Base-by-base conservation (phyloP, 2,797 vertebrate species). In the Aeoliscus strigatus region DNA sequence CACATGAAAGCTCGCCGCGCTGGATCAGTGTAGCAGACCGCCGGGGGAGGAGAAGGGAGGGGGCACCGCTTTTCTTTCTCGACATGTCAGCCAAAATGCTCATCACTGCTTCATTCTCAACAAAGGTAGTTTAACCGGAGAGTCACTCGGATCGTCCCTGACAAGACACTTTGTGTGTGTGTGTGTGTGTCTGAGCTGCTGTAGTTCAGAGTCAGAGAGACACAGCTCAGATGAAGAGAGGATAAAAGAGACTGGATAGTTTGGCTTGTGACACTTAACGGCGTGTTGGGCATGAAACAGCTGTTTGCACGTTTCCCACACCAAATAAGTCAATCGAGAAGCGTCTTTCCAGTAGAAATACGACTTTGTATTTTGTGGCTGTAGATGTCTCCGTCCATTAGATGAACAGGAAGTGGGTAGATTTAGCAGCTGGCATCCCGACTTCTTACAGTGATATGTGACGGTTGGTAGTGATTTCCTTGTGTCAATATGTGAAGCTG, bases 311-410 rank as follows among this genome's bases (percentile, higher is more conserved):
- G 49, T 65, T 70, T 81, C 69, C 44, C 64, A 44, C 58, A 75
- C 76, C 75, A 76, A 82, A 82, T 83, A 86, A 86, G 73, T 85
- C 57, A 76, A 85, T 86, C 79, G 82, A 69, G 82, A 27, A 44
- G 43, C 78, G 84, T 79, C 85, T 73, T 43, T 51, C 39, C 27
- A 35, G 43, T 9, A 43, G 50, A 71, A 75, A 77, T 83, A 80
- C 78, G 51, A 62, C 73, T 75, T n/a, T n/a, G n/a, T n/a, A n/a
- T n/a, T n/a, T n/a, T n/a, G n/a, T n/a, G n/a, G n/a, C n/a, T n/a
- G n/a, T n/a, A n/a, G n/a, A n/a, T n/a, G n/a, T n/a, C n/a, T n/a
- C n/a, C n/a, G n/a, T n/a, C n/a, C n/a, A n/a, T n/a, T n/a, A n/a
- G n/a, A n/a, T n/a, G n/a, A n/a, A n/a, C n/a, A n/a, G n/a, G n/a